Base-by-base conservation (phyloP, 2,797 vertebrate genomes). In the Lithobates pipiens region DNA sequence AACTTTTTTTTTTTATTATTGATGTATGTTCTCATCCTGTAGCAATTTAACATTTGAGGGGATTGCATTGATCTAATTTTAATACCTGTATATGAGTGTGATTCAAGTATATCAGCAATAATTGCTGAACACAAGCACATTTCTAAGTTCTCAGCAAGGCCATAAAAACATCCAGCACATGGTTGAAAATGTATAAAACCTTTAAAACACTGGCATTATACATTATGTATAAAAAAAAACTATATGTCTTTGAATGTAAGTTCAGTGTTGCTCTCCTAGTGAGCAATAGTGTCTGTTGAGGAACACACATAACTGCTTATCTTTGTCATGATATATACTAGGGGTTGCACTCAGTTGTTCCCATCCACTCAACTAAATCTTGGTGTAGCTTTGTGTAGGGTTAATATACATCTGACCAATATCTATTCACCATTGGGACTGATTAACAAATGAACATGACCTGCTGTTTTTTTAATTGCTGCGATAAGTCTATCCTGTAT, bases 401-500 rank as follows among this genome's bases (percentile, higher is more conserved):
- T 65, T 74, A 42, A 68, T 82, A 27, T 68, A 83, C 81, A 83
- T 57, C 36, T 68, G 72, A n/a, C 71, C 80, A 74, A 82, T 83
- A 68, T 83, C 76, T 83, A 68, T 68, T 76, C 46, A 67, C 21
- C 74, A 76, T 76, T 34, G 72, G 81, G 72, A 83, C 71, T 75
- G 61, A 36, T 82, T 67, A 67, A 65, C 80, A 63, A 21, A 74
- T 63, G 27, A 80, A 80, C 67, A 27, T 36, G 39, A 76, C 73
- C 72, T 83, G 70, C 82, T 83, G 82, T 68, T 76, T 76, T 83
- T 76, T 63, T 76, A 91, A 88, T 85, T 92, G 85, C 92, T 92
- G 85, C 88, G 71, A 77, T 91, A 90, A 91, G 82, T 91, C 0
- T 90, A 89, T 91, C 91, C 83, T 91, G 91, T 85, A 79, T 78